Percentiles rank a stretch among this genome's conserved stretches.
Conservation (phyloP, 92 coral and sea anemone species). For the Actinernus sp. region DNA sequence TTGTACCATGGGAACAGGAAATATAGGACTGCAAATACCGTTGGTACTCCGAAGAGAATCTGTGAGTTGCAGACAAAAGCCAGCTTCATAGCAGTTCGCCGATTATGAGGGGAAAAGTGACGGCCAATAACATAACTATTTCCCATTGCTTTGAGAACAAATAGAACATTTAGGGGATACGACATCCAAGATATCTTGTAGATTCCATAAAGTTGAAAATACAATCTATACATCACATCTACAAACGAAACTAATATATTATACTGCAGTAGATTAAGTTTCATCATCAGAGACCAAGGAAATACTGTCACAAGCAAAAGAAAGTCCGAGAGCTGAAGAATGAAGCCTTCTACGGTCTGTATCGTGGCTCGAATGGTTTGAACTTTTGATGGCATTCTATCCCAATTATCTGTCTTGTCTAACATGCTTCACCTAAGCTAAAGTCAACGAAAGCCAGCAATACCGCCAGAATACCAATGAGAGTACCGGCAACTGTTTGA, state of each 20-base stretch:
- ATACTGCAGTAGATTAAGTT: conserved; percentile 31
- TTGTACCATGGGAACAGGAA: conserved; percentile 33
- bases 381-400: conserved; percentile 10
- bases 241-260: conserved; percentile 29
- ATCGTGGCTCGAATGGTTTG: conserved; percentile 29
- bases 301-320: conserved; percentile 27
- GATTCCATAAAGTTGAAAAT: no score
- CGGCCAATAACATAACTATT: conserved; percentile 33
- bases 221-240: conserved; percentile 42
- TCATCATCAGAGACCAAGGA: conserved; percentile 47
- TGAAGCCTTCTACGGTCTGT: conserved; percentile 39
- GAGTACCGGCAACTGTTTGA: conserved; percentile 29
- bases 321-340: conserved; percentile 48
- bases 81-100: conserved; percentile 1
- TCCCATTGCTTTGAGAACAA: no score
- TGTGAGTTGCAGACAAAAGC: conserved; percentile 39
- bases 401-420: no score
- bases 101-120: conserved; percentile 1
- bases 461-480: conserved; percentile 39
- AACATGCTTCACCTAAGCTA: conserved; percentile 39
- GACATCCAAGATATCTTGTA: no score
- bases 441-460: conserved; percentile 34
- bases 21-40: conserved; percentile 24
- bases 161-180: no score
- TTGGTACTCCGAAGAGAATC: conserved; percentile 42